These are phyloP conservation scores for Arbacia lixula DNA, from an alignment of 53 echinoderm and acorn worm species.

Conservation along the genomic window DNA sequence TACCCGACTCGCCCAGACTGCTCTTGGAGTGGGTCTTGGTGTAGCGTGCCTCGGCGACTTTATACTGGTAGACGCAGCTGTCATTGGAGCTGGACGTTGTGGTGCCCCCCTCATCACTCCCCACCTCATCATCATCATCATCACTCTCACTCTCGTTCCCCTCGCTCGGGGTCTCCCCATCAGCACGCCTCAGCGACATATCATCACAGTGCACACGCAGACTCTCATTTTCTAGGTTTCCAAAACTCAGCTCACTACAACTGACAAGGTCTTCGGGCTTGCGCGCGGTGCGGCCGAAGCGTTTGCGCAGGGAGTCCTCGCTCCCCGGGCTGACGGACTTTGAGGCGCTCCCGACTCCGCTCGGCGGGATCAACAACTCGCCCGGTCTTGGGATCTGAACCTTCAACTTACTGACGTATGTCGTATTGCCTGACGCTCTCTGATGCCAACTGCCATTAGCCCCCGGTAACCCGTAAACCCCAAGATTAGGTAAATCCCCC, in stretches of 20 bases:
- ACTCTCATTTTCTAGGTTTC: conserved; percentile 67
- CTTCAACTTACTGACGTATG: conserved; percentile 32
- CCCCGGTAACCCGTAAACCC: conserved; percentile 17
- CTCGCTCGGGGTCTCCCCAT: conserved; percentile 59
- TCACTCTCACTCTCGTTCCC: conserved; percentile 59
- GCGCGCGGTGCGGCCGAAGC: conserved; percentile 10
- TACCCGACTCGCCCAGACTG: conserved; percentile 46
- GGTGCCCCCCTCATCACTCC: conserved; percentile 53
- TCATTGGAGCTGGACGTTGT: conserved; percentile 83
- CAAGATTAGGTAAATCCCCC: conserved; percentile 29
- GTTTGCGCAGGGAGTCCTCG: conserved; percentile 46
- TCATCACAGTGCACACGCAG: conserved; percentile 62
- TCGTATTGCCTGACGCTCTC: neutral
- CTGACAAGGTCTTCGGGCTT: conserved; percentile 67
- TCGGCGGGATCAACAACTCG: conserved; percentile 23
- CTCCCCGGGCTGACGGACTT: conserved; percentile 45
- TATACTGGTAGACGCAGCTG: conserved; percentile 92
- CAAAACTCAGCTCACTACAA: conserved; percentile 77
- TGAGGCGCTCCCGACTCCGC: neutral
- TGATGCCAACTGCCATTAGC: conserved; percentile 34
- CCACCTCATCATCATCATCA: too few species aligned
- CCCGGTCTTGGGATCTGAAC: conserved; percentile 50
- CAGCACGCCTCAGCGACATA: conserved; percentile 27
- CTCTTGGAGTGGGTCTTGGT: conserved; percentile 59
- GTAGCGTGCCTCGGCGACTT: conserved; percentile 76